Base-by-base conservation (phyloP, 1,140 invertebrate genomes). In the Leptopilina clavipes region DNA sequence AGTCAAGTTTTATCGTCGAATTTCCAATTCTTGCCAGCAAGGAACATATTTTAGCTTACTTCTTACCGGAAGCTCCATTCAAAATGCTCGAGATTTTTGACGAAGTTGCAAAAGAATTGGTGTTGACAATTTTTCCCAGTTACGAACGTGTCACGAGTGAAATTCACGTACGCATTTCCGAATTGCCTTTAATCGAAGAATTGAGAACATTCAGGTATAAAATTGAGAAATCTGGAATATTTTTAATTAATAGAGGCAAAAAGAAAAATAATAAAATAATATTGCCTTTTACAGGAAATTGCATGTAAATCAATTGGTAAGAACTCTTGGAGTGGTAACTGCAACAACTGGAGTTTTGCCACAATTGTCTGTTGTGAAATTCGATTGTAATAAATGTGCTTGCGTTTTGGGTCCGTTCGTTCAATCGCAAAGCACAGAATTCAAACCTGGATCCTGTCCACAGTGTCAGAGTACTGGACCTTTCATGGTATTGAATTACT, bases 391-490 rank as follows among this genome's bases (percentile, higher is more conserved):
- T 78, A 97, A 98, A 87, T 99, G 99, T 91, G 95, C 95, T 44
- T 98, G 97, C 87, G 92, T 99, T 37, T 90, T 99, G 65, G 99
- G 99, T 6, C 99, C 99, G 0, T 99, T 98, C 90, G 94, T 97
- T 25, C 98, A 99, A 91, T 94, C 94, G 0, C 97, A 99, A 88
- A 96, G 95, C 85, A 91, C 94, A 12, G 99, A 99, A 93, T 95
- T 99, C 0, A 97, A 97, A 86, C 98, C 98, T 1, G 97, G 96
- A 0, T 96, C 95, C 0, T 99, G 99, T 92, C 98, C 98, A 0
- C 97, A 99, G 83, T 99, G 99, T 94, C 98, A 99, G 89, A 98
- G 97, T 86, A 92, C 92, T 76, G 98, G 98, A 3, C 98, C 98
- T 0, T 99, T 99, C 89, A 95, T 97, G 92, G 96, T 97, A 89